Evolutionary conservation across 2,888 invertebrate species (phyloP).

Genomic region (Ornithoptera priamus): DNA sequence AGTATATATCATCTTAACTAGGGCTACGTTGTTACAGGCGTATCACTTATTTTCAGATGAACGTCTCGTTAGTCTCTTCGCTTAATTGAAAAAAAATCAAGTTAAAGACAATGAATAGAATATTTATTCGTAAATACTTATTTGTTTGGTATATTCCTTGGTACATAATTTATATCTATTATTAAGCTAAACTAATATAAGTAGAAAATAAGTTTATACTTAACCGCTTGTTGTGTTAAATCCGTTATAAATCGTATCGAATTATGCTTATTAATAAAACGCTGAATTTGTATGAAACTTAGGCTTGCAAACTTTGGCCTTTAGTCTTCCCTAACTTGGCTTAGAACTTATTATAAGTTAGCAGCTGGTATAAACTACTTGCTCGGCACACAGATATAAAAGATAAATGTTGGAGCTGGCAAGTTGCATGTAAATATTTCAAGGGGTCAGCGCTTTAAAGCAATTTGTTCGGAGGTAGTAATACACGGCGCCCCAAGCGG

Average conservation of each 20-base stretch:
- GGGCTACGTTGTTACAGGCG: too few species aligned
- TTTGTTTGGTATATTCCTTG: too few species aligned
- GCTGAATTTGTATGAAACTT: conserved; percentile 16
- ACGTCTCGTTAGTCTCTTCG: too few species aligned
- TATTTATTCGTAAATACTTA: too few species aligned
- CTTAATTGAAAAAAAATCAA: too few species aligned
- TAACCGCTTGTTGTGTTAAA: not conserved
- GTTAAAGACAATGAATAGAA: too few species aligned
- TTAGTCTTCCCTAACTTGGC: conserved; percentile 25
- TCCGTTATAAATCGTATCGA: not conserved
- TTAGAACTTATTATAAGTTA: conserved; percentile 28
- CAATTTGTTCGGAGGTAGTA: conserved; percentile 29
- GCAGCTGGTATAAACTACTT: conserved; percentile 27
- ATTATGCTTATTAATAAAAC: conserved; percentile 11
- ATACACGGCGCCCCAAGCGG: conserved; percentile 25
- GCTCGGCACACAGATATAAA: conserved; percentile 23
- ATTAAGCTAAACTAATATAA: too few species aligned
- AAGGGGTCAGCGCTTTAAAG: conserved; percentile 30
- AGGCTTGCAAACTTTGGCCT: conserved; percentile 19
- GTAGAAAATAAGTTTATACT: too few species aligned
- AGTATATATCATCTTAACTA: too few species aligned
- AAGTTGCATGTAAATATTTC: conserved; percentile 30
- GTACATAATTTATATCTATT: too few species aligned
- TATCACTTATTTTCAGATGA: too few species aligned
- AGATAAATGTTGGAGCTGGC: conserved; percentile 25